Evolutionary conservation across 2,113 vertebrate genomes (phyloP), one percentile per base, ranked within the genome.

Genomic region (Chinchilla lanigera): DNA sequence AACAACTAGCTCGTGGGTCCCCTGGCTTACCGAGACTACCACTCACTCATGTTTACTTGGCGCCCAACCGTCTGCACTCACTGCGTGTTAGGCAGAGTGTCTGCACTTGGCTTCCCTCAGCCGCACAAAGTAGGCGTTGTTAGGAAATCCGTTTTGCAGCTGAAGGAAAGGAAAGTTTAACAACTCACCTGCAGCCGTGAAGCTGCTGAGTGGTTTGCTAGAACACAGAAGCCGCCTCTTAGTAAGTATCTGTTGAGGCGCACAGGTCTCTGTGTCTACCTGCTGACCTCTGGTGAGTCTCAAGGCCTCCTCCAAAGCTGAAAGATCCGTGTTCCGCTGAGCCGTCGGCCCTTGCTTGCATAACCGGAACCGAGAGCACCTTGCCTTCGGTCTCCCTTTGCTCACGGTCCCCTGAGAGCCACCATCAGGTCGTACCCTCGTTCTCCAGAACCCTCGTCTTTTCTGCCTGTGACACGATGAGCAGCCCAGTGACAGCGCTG

Each of bases 401-500:
- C 44, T 93, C 50, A 3, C 54, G 20, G 6, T n/a, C 20, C 44
- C 16, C 24, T 44, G 5, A 4, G 26, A 47, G 33, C 35, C 22
- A 0, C 69, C 50, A 5, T 28, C 16, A 33, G 52, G 28, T 60
- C 58, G 4, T 2, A 4, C 1, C 56, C 54, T 61, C 26, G 4
- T 84, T 63, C 56, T 56, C 61, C 8, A 17, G 56, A 7, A 38
- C 3, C 7, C 52, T 24, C 28, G 7, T 3, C 56, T 63, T 47
- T 33, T 50, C 69, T 47, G 52, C 10, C 4, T 12, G 0, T 8
- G 4, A 11, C 38, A 5, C 3, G 4, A 26, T 6, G 10, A 5
- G 69, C 17, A 1, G 41, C 1, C 1, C 13, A 22, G 16, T 10
- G 11, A 52, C n/a, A 2, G 19, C 2, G 3, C 38, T 24, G 33